Conservation (phyloP, 2,888 invertebrate genomes). For the Scaptomyza cyrtandrae region DNA sequence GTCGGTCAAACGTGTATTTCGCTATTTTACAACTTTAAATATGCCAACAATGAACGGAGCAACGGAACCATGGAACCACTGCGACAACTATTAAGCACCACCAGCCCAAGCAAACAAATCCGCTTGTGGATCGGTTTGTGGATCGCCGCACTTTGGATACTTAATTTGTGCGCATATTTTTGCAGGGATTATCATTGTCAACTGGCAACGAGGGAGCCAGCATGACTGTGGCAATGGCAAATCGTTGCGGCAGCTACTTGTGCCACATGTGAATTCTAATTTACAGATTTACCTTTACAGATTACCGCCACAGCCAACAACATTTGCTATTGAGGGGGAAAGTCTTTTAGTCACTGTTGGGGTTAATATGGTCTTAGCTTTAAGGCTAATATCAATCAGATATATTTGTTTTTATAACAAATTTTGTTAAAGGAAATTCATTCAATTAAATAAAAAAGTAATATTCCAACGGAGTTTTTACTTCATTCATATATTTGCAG, state of each 20-base stretch:
- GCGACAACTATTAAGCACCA: constrained; percentile 20
- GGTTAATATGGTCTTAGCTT: constrained; percentile 52
- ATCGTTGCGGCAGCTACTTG: constrained; percentile 49
- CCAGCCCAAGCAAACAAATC: constrained; percentile 12
- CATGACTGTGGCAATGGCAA: constrained; percentile 15
- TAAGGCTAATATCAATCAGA: constrained; percentile 17
- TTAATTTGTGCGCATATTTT: constrained; percentile 79
- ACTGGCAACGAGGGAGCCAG: constrained; percentile 5
- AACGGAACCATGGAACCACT: background rate
- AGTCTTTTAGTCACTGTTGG: constrained; percentile 22
- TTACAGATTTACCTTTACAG: constrained; percentile 41
- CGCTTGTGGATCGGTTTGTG: constrained; percentile 26
- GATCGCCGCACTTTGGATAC: constrained; percentile 60
- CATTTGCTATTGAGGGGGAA: constrained; percentile 41
- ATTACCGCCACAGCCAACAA: constrained; percentile 20
- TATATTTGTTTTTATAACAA: background rate
- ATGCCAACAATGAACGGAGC: constrained; percentile 73
- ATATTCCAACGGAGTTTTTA: background rate
- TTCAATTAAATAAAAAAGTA: no score
- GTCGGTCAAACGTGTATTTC: constrained; percentile 79
- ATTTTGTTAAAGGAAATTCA: background rate
- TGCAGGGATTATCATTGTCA: constrained; percentile 75
- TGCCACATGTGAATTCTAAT: constrained; percentile 56
- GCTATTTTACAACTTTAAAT: constrained; percentile 80
- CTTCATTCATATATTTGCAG: background rate